A percentile compares a stretch with the other conserved stretches of the same genome.
Conservation (phyloP, 2,888 invertebrate species). For the Caenorhabditis sp. region DNA sequence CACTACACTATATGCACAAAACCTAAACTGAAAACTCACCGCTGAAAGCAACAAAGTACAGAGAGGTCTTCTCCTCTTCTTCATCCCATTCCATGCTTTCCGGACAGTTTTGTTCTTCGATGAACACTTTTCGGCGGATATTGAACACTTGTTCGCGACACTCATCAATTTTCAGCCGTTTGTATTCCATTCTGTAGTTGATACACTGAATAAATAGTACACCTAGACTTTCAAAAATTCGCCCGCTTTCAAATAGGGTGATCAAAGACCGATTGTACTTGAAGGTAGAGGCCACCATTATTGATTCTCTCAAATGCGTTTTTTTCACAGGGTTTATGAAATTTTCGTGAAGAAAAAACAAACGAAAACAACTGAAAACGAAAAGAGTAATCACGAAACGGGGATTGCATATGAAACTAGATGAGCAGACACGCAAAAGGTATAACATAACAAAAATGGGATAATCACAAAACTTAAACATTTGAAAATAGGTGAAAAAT, state of each 20-base stretch:
- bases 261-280: not conserved
- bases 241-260: not conserved
- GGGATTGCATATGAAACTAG: constrained; percentile 23
- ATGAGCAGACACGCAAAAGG: constrained; percentile 22
- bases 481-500: constrained; percentile 16
- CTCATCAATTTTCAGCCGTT: constrained; percentile 45
- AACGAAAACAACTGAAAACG: constrained; percentile 2
- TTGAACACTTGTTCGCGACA: constrained; percentile 39
- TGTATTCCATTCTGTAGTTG: constrained; percentile 45
- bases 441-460: constrained; percentile 30
- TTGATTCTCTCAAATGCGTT: not conserved
- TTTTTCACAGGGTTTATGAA: constrained; percentile 2
- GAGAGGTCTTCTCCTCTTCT: constrained; percentile 55
- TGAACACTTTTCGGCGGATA: constrained; percentile 62
- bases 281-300: not conserved
- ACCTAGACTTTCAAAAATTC: too few species aligned
- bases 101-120: constrained; percentile 69
- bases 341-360: constrained; percentile 9
- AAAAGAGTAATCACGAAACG: constrained; percentile 26
- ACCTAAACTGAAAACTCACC: constrained; percentile 22
- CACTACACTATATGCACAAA: too few species aligned
- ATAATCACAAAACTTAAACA: constrained; percentile 46
- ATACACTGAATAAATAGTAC: not conserved
- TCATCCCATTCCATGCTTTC: constrained; percentile 66
- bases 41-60: constrained; percentile 54